Evolutionary conservation across 2,113 vertebrate genomes (phyloP), one percentile per base, ranked within the genome.

Genomic region (Phrynocephalus versicolor): DNA sequence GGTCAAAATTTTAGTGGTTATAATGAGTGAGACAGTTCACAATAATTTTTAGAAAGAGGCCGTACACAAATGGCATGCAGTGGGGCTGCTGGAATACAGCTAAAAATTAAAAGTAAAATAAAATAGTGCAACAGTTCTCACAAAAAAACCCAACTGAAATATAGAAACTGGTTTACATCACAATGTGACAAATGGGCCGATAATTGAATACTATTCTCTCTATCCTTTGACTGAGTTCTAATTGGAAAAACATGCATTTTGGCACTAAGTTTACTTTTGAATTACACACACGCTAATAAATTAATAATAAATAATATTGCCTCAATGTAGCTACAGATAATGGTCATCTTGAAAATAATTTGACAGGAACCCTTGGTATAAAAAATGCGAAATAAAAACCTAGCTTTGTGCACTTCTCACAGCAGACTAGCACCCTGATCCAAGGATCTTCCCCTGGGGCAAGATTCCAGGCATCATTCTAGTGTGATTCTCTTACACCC

Each of bases 171-270:
- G 87, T 94, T 91, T 93, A 93, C 85, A 89, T 87, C 89, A 88
- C 81, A 90, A 91, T 90, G 88, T 87, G 92, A 93, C 87, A 90
- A 88, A 16, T 88, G 90, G 78, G 6, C 93, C 19, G 87, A 90
- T 91, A 92, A 90, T 84, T 83, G 87, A 92, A 93, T 95, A 94
- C 90, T 93, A 91, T 85, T 83, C 65, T 90, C 65, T 90, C 85
- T 94, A 94, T 41, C 69, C 91, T 91, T 96, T 93, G 2, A 88
- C 94, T 92, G 93, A 94, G 90, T 91, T 91, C 94, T 96, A 91
- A 93, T 93, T 95, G 94, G 93, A 94, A 76, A 94, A 96, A 88
- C 91, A 95, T 92, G 94, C 92, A 96, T 96, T 96, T 96, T 96
- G 96, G 96, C 96, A 96, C 95, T 19, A 92, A 91, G 88, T 90